Conservation (phyloP, 2,888 invertebrate genomes). For the Mimumesa dahlbomi region DNA sequence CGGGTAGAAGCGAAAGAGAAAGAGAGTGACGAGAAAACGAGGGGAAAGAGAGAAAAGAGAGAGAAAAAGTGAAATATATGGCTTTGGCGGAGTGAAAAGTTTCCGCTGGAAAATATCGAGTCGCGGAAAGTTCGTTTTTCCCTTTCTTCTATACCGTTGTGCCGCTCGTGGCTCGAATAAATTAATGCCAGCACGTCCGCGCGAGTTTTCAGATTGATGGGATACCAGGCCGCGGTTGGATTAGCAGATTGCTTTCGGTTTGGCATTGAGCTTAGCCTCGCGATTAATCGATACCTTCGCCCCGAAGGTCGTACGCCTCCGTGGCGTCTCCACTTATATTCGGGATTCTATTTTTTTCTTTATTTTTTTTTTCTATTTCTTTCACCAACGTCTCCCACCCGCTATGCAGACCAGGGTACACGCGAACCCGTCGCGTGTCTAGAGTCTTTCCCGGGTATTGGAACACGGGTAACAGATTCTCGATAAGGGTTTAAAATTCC, state of each 20-base stretch:
- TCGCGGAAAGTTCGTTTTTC: constrained; percentile 18
- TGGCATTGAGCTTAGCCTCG: constrained; percentile 62
- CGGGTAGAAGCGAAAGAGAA: no score
- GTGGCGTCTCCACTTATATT: constrained; percentile 59
- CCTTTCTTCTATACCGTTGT: neutral
- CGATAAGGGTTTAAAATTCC: no score
- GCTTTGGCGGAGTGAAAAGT: constrained; percentile 29
- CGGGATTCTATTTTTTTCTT: constrained; percentile 24
- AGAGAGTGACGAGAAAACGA: neutral
- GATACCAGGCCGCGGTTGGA: constrained; percentile 21
- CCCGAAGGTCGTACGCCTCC: constrained; percentile 62
- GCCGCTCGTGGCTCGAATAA: neutral
- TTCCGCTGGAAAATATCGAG: constrained; percentile 27
- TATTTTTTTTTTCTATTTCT: no score
- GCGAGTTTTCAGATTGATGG: constrained; percentile 26
- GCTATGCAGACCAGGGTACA: constrained; percentile 10
- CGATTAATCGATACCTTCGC: constrained; percentile 60
- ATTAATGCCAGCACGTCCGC: constrained; percentile 8
- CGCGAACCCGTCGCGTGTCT: constrained; percentile 37
- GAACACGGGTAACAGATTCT: neutral
- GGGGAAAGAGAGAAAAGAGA: neutral
- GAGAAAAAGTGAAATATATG: constrained; percentile 28
- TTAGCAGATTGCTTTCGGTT: constrained; percentile 44
- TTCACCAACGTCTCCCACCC: no score
- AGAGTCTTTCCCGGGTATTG: neutral